Evolutionary conservation across 2,797 vertebrate genomes (phyloP), one percentile per base, ranked within the genome.

Genomic region (Takifugu rubripes): DNA sequence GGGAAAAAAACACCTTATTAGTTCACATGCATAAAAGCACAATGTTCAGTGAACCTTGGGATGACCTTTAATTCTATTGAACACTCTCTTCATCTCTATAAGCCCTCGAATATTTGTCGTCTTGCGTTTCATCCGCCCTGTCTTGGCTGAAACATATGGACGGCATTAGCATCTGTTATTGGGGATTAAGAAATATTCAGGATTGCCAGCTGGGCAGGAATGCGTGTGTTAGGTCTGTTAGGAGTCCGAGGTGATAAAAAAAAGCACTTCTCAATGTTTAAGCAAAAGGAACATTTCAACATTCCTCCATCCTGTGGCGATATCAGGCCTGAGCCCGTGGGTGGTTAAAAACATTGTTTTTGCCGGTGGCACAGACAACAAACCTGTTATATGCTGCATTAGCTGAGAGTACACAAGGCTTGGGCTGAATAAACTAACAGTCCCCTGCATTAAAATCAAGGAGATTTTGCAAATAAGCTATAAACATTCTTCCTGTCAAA

Each of bases 131-230:
- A 26, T 36, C 63, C 70, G 46, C 47, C 63, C 58, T 54, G 11
- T 56, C 54, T 72, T 11, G 65, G 29, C 75, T 51, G 53, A 83
- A 86, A 79, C 74, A 80, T 49, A 60, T 73, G 63, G 17, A 3
- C 24, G 11, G 36, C 5, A 27, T 71, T 45, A n/a, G 33, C 59
- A 44, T 52, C 51, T 79, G 62, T 80, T 87, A 24, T 70, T 68
- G 7, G 45, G 52, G 79, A 70, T 75, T 66, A 53, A 55, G 49
- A 59, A 25, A 25, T n/a, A 52, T 62, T 43, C 59, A 26, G 26
- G 52, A 24, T 14, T 60, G 40, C 15, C 50, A 26, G 36, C 25
- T 14, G 15, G 7, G 5, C 15, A 49, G 29, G 24, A 45, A 40
- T 56, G 27, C 53, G 16, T 26, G 33, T n/a, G 8, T 21, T 7